These are phyloP conservation scores for Chondrosia reniformis DNA, from an alignment of 37 sponge, comb jelly and placozoan species.

Conservation along the genomic window DNA sequence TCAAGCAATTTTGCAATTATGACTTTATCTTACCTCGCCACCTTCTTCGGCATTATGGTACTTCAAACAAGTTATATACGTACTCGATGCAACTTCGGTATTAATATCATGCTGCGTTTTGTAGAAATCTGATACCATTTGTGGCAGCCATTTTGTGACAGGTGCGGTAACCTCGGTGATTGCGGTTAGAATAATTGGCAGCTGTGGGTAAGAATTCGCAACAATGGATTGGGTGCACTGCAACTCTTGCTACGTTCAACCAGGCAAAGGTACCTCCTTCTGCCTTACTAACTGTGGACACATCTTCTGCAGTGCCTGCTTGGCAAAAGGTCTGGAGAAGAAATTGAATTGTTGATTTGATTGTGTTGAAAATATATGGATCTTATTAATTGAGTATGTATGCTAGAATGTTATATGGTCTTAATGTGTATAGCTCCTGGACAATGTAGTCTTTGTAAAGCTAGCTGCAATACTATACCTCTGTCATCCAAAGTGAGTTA, in stretches of 20 bases:
- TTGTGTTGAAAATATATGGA: too few species aligned
- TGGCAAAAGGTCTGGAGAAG: constrained; percentile 23
- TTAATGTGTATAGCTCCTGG: background rate
- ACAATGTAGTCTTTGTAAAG: constrained; percentile 6
- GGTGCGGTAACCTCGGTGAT: too few species aligned
- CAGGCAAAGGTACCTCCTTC: constrained; percentile 29
- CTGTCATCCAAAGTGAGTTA: constrained; percentile 15
- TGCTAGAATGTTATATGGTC: background rate
- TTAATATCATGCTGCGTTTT: too few species aligned
- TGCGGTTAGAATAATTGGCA: too few species aligned
- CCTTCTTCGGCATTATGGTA: too few species aligned
- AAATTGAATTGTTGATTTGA: too few species aligned
- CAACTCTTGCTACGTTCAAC: constrained; percentile 45
- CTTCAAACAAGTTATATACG: too few species aligned
- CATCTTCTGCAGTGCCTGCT: constrained; percentile 49
- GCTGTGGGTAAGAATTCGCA: background rate
- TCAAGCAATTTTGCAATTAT: too few species aligned
- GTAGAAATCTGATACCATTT: too few species aligned
- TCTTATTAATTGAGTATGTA: background rate
- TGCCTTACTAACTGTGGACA: constrained; percentile 61
- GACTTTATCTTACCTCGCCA: too few species aligned
- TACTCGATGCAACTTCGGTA: too few species aligned
- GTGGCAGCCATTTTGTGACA: too few species aligned
- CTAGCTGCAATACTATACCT: constrained; percentile 9
- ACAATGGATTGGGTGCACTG: constrained; percentile 69